Evolutionary conservation across 35 echinoderm and acorn worm species (phyloP).

Genomic region (Lytechinus variegatus): DNA sequence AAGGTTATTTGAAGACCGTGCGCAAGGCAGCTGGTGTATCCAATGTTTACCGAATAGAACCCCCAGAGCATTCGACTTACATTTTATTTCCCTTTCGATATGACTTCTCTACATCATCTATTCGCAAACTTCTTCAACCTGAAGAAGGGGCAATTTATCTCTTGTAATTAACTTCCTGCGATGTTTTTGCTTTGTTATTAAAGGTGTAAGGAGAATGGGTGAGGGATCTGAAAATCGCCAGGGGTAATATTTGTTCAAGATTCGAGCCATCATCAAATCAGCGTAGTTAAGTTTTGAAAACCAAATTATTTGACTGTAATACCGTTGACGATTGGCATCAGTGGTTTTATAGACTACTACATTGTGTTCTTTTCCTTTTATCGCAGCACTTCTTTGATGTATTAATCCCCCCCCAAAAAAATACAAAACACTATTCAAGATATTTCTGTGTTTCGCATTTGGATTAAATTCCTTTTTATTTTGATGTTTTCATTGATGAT

Average conservation of each 20-base stretch:
- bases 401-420: too few species aligned
- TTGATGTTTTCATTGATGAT: too few species aligned
- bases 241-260: slow-evolving; percentile 9
- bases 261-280: neutral
- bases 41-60: neutral
- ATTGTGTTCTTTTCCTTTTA: too few species aligned
- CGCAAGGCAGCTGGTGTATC: neutral
- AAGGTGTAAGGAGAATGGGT: neutral
- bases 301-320: too few species aligned
- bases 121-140: neutral
- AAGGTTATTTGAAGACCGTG: neutral
- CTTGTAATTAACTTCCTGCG: slow-evolving; percentile 7
- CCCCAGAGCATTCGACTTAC: neutral
- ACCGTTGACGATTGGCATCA: neutral
- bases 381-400: too few species aligned
- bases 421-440: too few species aligned
- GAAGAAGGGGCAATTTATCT: neutral
- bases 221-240: neutral
- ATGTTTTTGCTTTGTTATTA: neutral
- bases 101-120: neutral
- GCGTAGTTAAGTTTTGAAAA: neutral
- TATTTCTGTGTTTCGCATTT: too few species aligned
- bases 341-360: neutral
- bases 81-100: neutral
- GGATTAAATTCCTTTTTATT: too few species aligned